Evolutionary conservation across 1,140 invertebrate species (phyloP), one percentile per base, ranked within the genome.

Genomic region (Micrasema minimum): DNA sequence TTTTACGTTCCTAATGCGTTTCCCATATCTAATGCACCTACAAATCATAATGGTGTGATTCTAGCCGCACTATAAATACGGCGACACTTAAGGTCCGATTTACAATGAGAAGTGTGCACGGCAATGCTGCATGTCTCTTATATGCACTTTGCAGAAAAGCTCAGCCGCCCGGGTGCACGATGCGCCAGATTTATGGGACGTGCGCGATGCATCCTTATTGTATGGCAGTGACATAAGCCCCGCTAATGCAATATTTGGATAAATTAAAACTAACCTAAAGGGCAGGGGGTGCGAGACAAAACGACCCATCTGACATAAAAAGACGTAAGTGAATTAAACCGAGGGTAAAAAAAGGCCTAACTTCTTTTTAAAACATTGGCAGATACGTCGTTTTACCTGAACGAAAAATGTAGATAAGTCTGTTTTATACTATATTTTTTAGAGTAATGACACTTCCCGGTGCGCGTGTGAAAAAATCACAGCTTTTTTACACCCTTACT

Each of bases 191-290:
- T 74, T 74, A 71, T 68, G 57, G 59, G 26, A 35, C 16, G 35
- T 48, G 72, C 72, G 62, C 57, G 35, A 46, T 53, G 72, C 50
- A 48, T 45, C 53, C 50, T 50, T 53, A 61, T 69, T 69, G 66
- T 69, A 11, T 75, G 73, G 66, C 69, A 75, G 73, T 75, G 73
- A 75, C 73, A 75, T 75, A 75, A 75, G 73, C 69, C 66, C 66
- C 61, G 43, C 66, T 75, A 75, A 75, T 75, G 73, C 73, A 75
- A 75, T 75, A 75, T 75, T 75, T 75, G 73, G 73, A 75, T 72
- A 72, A 75, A 75, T 75, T 75, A 75, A 75, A 69, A 72, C 55
- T 61, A 67, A 70, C 65, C 57, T 50, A 22, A 68, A 43, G 66
- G 66, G 71, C 43, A 53, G 65, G 59, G 69, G 73, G 68, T 68